Base-by-base conservation (phyloP, 2,888 invertebrate genomes). In the Heterodera filipjevi region DNA sequence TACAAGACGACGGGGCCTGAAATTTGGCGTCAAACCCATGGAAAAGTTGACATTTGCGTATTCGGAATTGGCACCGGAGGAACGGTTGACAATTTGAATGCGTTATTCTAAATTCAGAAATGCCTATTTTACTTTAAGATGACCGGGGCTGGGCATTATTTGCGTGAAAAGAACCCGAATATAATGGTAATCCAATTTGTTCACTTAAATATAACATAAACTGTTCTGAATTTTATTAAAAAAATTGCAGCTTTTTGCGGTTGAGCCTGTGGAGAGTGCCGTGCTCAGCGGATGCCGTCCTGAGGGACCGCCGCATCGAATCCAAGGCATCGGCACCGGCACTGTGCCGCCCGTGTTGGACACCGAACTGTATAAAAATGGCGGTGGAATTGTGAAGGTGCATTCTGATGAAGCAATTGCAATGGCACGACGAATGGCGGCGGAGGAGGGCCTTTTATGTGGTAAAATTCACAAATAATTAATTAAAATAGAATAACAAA, bases 1-100 rank as follows among this genome's bases (percentile, higher is more conserved):
- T 87, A 89, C 72, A 81, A 83, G 27, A 87, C 87, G 2, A 89
- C 89, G 3, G 89, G 88, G 14, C 87, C 87, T 8, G 89, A 89
- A 82, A 89, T 89, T 76, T 89, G 87, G 86, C 78, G 82, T 44
- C 89, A 89, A 77, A 87, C 89, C 3, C 80, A 85, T 35, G 89
- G 88, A 76, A 85, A 87, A 77, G 85, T 89, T 10, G 88, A 86
- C 68, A 84, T 84, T 32, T 86, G 86, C 30, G 81, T 85, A 59
- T 87, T 86, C 71, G 87, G 87, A 14, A 84, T 87, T 70, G 87
- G 87, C 46, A 84, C 87, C 0, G 87, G 86, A 22, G 87, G 87
- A 27, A 87, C 87, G 30, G 87, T 19, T n/a, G 12, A 39, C 6
- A 64, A 64, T 14, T 22, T 84, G 27, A 64, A 64, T 14, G 16